Conservation (phyloP, 2,113 vertebrate species). For the Neomonachus schauinslandi region DNA sequence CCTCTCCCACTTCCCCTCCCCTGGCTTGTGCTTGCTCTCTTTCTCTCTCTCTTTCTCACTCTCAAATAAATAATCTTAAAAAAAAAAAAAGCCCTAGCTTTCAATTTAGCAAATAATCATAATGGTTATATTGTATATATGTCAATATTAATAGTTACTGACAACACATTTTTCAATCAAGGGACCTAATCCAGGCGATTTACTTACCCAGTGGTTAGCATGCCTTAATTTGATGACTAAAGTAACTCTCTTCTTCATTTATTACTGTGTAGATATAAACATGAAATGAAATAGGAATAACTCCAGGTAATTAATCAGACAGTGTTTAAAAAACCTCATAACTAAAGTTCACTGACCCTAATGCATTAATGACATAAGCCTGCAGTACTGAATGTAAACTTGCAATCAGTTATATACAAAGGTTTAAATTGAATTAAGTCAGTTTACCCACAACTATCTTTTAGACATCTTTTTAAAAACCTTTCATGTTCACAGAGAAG, state of each 20-base stretch:
- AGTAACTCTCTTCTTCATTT: neutral
- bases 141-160: neutral
- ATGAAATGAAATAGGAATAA: slow-evolving; percentile 52
- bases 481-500: neutral
- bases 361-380: neutral
- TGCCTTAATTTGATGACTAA: slow-evolving; percentile 36
- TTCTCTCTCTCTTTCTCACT: neutral
- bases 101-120: neutral
- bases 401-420: slow-evolving; percentile 3
- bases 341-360: slow-evolving; percentile 17
- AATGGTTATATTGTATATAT: neutral
- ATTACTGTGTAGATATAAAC: neutral
- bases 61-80: neutral
- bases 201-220: neutral
- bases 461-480: neutral
- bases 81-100: neutral
- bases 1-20: neutral
- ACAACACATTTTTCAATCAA: neutral
- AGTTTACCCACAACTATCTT: neutral
- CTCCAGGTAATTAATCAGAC: slow-evolving; percentile 6
- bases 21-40: neutral
- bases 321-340: slow-evolving; percentile 8
- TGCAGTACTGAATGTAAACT: neutral
- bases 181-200: neutral
- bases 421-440: neutral